Base-by-base conservation (phyloP, 2,113 vertebrate species). In the Saccopteryx leptura region DNA sequence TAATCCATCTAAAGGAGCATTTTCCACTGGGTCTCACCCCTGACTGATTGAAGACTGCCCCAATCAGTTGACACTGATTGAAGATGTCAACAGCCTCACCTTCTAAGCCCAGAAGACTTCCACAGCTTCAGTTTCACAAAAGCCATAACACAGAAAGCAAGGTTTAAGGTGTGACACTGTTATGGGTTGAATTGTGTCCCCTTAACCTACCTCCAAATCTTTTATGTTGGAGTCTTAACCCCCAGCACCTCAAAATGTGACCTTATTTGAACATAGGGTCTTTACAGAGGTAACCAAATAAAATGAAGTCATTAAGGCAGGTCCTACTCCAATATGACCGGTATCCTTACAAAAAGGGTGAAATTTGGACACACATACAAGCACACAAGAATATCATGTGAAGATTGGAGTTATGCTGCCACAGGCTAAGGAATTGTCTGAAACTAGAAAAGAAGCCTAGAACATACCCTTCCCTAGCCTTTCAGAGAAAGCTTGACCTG, bases 271-370 rank as follows among this genome's bases (percentile, higher is more conserved):
- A 68, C 7, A 90, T 4, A 83, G n/a, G 24, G 18, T 72, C 61
- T 96, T 90, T 85, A 87, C 5, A 74, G 15, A 90, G 12, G 10
- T 58, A 61, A 92, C 68, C 31, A 85, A 76, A 52, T 84, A 52
- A 96, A 90, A 88, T 85, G 48, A 80, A 19, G 14, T 71, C 50
- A 91, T 91, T 71, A 82, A 50, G 33, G 60, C 76, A 19, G 6
- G 0, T 39, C 58, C 23, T 60, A 24, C 84, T 75, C 48, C 10
- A 82, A 54, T 54, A 69, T 14, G 54, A 46, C 21, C 39, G 28
- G 52, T 31, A 2, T 93, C 61, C 71, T 85, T 76, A 83, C 28
- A 66, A 54, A 84, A 81, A 72, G 21, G 19, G 31, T 24, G 33
- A 72, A 74, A 90, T 28, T 5, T 33, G 72, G n/a, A 85, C 46